Evolutionary conservation across 2,888 invertebrate species (phyloP).

Genomic region (Tetranychus piercei): DNA sequence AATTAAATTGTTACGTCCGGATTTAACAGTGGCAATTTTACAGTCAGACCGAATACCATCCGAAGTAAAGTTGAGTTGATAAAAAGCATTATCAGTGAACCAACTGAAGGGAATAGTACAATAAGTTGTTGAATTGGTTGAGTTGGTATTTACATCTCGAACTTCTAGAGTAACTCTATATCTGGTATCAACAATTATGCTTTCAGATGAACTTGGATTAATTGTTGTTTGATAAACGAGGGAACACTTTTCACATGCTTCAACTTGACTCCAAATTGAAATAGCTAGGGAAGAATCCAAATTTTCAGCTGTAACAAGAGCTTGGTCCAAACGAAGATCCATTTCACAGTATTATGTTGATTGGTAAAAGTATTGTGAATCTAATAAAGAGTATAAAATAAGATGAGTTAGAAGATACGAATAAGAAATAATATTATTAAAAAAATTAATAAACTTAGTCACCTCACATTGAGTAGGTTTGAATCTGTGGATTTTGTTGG

Average conservation of each 20-base stretch:
- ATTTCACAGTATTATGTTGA: background rate
- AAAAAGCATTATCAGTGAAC: background rate
- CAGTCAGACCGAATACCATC: background rate
- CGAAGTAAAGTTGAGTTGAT: background rate
- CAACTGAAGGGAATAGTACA: background rate
- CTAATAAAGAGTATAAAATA: too few species aligned
- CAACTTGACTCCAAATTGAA: slow-evolving; percentile 2
- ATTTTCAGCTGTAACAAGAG: background rate
- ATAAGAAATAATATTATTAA: too few species aligned
- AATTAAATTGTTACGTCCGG: background rate
- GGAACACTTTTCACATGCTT: background rate
- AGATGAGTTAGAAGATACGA: too few species aligned
- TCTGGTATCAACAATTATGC: background rate
- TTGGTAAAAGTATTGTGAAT: too few species aligned
- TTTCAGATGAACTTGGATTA: background rate
- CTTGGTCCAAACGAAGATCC: slow-evolving; percentile 2
- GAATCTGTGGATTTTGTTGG: too few species aligned
- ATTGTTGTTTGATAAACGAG: background rate
- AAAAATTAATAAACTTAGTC: too few species aligned
- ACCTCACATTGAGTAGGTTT: too few species aligned
- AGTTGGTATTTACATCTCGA: background rate
- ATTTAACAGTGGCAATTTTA: background rate
- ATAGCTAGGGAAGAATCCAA: background rate
- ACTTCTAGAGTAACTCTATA: background rate
- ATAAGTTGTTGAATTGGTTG: background rate